Evolutionary conservation across 1,140 invertebrate species (phyloP).

Genomic region (Pseudomyrmex cubaensis): DNA sequence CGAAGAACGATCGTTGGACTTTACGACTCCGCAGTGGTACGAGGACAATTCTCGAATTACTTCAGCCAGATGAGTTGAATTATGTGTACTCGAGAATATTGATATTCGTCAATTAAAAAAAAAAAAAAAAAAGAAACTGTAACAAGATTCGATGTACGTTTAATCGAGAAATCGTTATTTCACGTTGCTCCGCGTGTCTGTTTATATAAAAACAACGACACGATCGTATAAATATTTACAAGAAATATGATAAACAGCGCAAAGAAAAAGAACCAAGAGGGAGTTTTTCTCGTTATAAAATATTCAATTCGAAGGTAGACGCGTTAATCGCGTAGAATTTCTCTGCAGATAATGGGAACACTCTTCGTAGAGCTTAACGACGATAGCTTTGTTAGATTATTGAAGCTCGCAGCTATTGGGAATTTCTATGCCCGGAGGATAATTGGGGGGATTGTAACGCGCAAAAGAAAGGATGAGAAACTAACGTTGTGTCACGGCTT

Average conservation of each 20-base stretch:
- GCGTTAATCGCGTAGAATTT: slow-evolving; percentile 32
- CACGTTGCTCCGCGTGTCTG: no score
- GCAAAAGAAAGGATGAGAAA: slow-evolving; percentile 39
- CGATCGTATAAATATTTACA: background rate
- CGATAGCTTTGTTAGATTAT: slow-evolving; percentile 54
- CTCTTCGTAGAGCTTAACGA: slow-evolving; percentile 46
- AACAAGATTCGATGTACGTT: background rate
- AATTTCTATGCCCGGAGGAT: slow-evolving; percentile 57
- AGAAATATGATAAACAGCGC: background rate
- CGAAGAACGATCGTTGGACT: slow-evolving; percentile 28
- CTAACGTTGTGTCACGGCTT: slow-evolving; percentile 44
- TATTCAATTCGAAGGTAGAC: slow-evolving; percentile 3
- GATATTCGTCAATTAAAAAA: background rate
- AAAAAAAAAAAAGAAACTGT: no score
- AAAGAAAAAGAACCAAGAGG: background rate
- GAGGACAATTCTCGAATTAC: slow-evolving; percentile 40
- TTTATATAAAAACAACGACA: background rate
- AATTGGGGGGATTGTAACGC: slow-evolving; percentile 46
- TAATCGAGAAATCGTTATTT: no score
- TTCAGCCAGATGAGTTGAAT: background rate
- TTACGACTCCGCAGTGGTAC: slow-evolving; percentile 37
- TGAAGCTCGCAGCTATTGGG: slow-evolving; percentile 48
- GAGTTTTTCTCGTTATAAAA: slow-evolving; percentile 17
- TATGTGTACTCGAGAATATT: slow-evolving; percentile 16
- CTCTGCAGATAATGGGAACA: slow-evolving; percentile 49